Base-by-base conservation (phyloP, 2,113 vertebrate genomes). In the Melanocharis versteri region DNA sequence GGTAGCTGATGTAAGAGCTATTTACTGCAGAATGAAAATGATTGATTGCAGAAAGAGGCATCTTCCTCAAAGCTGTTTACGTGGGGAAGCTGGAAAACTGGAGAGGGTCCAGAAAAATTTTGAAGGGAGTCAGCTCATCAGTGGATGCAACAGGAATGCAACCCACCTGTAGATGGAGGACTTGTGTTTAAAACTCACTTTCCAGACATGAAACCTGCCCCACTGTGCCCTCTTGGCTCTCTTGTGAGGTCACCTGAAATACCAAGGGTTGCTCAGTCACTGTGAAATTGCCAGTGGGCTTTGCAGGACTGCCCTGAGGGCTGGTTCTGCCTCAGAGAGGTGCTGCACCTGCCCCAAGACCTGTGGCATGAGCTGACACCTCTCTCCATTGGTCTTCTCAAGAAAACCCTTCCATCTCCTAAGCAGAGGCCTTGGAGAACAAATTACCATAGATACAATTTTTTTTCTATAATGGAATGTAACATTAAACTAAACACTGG, bases 401-500 rank as follows among this genome's bases (percentile, higher is more conserved):
- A 24, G 33, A 83, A 64, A 58, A 88, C 61, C 68, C 68, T 86
- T 76, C 79, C 24, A 70, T 35, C 35, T 57, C 83, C 70, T 45
- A 73, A 83, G 54, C 39, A 87, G 58, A 77, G 50, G 51, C 15
- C 58, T 77, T 72, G 45, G 58, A 65, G 64, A 86, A 50, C 14
- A 10, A 65, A 69, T 83, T 54, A 13, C n/a, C 72, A 69, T 30
- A 54, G 70, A 31, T n/a, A 69, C 15, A 66, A 14, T 85, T 79
- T 7, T 83, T 78, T 79, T 94, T 76, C 77, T 77, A 5, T 75
- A 86, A 75, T 64, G 90, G 86, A 97, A 96, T 85, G 81, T 73
- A 94, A 53, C 73, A 79, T 94, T 94, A 93, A 93, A 87, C 48
- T 77, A 92, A 97, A 92, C 56, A 83, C 50, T 85, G 76, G 57